Evolutionary conservation across 2,888 invertebrate species (phyloP).

Genomic region (Hermaeophaga mercurialis): DNA sequence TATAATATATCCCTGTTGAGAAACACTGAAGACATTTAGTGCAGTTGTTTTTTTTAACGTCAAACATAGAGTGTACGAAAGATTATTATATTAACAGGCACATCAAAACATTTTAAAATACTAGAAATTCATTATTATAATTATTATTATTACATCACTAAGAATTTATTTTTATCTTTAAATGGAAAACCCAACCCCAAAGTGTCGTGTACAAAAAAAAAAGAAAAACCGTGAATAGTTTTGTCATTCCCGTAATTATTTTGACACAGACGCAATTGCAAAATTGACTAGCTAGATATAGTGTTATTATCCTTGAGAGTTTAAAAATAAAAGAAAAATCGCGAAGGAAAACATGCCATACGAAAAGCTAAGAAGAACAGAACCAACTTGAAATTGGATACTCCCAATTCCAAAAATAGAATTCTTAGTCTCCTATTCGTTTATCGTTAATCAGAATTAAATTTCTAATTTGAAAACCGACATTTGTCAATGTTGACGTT

Average conservation of each 20-base stretch:
- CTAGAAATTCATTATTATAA: slow-evolving; percentile 26
- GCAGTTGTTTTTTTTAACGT: slow-evolving; percentile 44
- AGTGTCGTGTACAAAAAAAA: not conserved
- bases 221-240: no score
- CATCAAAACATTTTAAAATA: slow-evolving; percentile 46
- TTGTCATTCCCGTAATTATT: slow-evolving; percentile 5
- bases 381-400: no score
- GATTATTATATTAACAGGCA: slow-evolving; percentile 51
- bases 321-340: slow-evolving; percentile 13
- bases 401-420: no score
- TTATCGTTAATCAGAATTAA: no score
- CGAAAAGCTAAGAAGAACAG: not conserved
- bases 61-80: slow-evolving; percentile 50
- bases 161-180: slow-evolving; percentile 19
- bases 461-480: no score
- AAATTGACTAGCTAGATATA: slow-evolving; percentile 26
- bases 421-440: no score
- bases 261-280: slow-evolving; percentile 21
- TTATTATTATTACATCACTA: slow-evolving; percentile 22
- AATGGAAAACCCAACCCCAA: slow-evolving; percentile 22
- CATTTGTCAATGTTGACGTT: no score
- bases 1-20: slow-evolving; percentile 44
- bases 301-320: slow-evolving; percentile 10
- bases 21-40: slow-evolving; percentile 47
- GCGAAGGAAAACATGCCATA: slow-evolving; percentile 2